Evolutionary conservation across 2,113 vertebrate genomes (phyloP).

Genomic region (Oryzias javanicus): DNA sequence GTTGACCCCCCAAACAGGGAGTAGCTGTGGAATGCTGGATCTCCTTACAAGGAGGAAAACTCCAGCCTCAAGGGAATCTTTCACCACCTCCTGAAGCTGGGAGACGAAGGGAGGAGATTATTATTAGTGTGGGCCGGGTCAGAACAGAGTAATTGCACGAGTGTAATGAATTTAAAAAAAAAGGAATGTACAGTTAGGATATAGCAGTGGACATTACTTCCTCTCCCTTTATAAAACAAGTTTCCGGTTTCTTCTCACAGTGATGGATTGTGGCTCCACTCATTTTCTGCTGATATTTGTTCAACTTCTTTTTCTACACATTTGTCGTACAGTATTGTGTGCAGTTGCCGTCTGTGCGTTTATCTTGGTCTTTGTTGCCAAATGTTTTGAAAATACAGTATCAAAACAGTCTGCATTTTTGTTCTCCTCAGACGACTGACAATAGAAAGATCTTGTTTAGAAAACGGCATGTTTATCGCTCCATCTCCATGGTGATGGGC

Average conservation of each 20-base stretch:
- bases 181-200: conserved; percentile 47
- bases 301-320: background rate
- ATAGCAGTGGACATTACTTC: conserved; percentile 28
- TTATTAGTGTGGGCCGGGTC: conserved; percentile 39
- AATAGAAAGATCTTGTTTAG: background rate
- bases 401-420: background rate
- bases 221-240: conserved; percentile 26
- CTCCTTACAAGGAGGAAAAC: conserved; percentile 72
- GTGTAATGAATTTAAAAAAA: conserved; percentile 30
- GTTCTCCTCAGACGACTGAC: background rate
- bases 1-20: conserved; percentile 46
- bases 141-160: conserved; percentile 12
- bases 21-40: conserved; percentile 61
- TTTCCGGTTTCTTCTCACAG: conserved; percentile 58
- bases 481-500: background rate
- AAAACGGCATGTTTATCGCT: background rate
- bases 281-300: too few species aligned
- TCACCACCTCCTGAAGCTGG: conserved; percentile 39
- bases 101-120: conserved; percentile 33
- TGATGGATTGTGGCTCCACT: conserved; percentile 33
- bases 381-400: background rate
- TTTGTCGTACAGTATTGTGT: background rate
- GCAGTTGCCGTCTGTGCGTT: background rate
- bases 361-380: background rate
- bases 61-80: conserved; percentile 37